Percentiles rank a stretch among this genome's conserved stretches.
These are phyloP conservation scores for Ctena decussata DNA, from an alignment of 2,888 invertebrate species.

Conservation along the genomic window DNA sequence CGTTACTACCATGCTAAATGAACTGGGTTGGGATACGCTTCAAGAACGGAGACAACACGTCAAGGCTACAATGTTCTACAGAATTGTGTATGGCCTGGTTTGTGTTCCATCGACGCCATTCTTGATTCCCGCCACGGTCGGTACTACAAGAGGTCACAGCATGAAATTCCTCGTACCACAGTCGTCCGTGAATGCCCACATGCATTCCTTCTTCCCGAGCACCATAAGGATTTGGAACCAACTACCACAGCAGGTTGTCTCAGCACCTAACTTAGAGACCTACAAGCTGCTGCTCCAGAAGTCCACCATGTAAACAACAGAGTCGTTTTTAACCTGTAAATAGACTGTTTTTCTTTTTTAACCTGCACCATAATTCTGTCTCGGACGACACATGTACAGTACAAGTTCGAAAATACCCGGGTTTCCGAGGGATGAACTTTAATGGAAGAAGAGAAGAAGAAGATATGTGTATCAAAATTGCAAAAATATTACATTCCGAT, in stretches of 20 bases:
- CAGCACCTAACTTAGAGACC: too few species aligned
- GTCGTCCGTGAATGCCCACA: background rate
- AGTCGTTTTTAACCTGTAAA: background rate
- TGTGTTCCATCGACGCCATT: background rate
- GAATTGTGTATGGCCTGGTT: background rate
- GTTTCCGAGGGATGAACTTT: background rate
- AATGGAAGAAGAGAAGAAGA: constrained; percentile 5
- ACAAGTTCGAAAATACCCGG: constrained; percentile 1
- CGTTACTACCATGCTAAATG: background rate
- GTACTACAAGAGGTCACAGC: background rate
- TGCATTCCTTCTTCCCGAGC: background rate
- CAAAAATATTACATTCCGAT: too few species aligned
- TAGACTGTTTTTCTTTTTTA: background rate
- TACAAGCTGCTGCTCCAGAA: background rate
- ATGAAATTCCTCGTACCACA: background rate
- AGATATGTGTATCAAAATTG: too few species aligned
- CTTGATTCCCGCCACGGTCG: background rate
- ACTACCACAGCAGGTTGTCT: too few species aligned
- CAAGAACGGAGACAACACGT: background rate
- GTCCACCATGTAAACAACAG: background rate
- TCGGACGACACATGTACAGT: background rate
- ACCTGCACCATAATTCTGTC: background rate
- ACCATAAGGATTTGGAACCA: too few species aligned
- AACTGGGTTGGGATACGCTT: background rate
- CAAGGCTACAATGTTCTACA: background rate